Base-by-base conservation (phyloP, 2,888 invertebrate species). In the Dione juno region DNA sequence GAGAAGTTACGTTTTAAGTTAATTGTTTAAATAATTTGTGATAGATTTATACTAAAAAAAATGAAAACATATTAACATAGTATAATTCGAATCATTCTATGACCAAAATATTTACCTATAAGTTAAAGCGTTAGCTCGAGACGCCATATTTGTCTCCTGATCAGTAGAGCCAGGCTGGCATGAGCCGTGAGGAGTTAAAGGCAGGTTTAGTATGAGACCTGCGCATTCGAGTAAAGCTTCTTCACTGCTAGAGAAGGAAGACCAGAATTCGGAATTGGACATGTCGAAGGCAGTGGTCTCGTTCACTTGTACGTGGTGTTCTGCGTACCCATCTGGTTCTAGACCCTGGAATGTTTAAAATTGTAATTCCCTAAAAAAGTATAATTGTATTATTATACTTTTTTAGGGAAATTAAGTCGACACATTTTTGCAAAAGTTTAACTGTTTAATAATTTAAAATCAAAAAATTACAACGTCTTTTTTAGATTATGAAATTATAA, bases 231-330 rank as follows among this genome's bases (percentile, higher is more conserved):
- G 83, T 6, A 97, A 87, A 0, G 96, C 95, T 81, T 97, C 97
- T 81, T 97, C 97, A 57, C 96, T 96, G 83, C 96, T 96, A 19
- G 96, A 96, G 89, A 96, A 96, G 0, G 96, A 96, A 0, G 96
- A 96, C 95, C 96, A 96, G 87, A 95, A 96, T 84, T 96, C 96
- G 0, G 96, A 96, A 87, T 96, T 95, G 77, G 96, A 96, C 88
- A 95, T 94, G 80, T 96, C 96, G 77, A 95, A 94, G 8, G 94
- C 81, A 0, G 94, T 95, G 0, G 95, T 95, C 80, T 96, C 95
- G 85, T 95, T 95, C 13, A 96, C 87, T 2, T 89, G 90, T 1
- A 94, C 94, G 79, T 95, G 94, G 77, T 95, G 94, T 67, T 95
- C 95, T 0, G 95, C 96, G 79, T 94, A 95, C 3, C 94, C 96